phyloP scores from a whole-genome alignment of 2,797 vertebrate genomes.

The Premnoplex brunnescens region DNA sequence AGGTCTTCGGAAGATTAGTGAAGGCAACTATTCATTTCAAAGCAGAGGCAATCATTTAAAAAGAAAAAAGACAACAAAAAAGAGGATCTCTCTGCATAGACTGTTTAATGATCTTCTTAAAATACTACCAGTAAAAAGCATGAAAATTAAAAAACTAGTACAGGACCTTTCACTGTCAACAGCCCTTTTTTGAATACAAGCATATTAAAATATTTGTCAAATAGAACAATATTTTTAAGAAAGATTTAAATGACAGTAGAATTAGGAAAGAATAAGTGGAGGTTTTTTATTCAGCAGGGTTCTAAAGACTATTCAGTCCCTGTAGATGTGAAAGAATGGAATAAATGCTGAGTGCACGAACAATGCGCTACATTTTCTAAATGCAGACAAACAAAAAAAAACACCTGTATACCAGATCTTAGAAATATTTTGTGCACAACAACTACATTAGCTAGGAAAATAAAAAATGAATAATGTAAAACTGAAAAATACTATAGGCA shows the following conservation, averaged over 20 bases:
- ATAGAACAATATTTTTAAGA: background rate
- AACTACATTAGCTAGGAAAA: background rate
- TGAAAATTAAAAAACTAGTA: background rate
- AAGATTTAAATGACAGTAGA: background rate
- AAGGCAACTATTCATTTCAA: background rate
- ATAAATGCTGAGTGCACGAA: background rate
- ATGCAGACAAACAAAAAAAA: background rate
- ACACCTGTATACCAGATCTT: background rate
- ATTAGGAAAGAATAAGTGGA: background rate
- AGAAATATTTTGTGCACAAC: background rate
- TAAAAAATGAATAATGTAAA: background rate
- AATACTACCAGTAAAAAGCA: background rate
- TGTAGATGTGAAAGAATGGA: background rate
- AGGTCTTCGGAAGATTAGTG: background rate
- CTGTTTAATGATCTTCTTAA: background rate
- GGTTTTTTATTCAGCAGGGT: background rate
- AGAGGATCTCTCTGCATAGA: background rate
- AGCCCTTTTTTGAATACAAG: background rate
- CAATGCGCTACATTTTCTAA: background rate
- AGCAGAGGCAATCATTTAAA: background rate
- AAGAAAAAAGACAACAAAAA: background rate
- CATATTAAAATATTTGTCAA: background rate
- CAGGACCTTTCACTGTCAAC: background rate
- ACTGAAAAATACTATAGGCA: background rate
- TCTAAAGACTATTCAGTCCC: background rate